Base-by-base conservation (phyloP, 2,797 vertebrate genomes). In the Artibeus jamaicensis region DNA sequence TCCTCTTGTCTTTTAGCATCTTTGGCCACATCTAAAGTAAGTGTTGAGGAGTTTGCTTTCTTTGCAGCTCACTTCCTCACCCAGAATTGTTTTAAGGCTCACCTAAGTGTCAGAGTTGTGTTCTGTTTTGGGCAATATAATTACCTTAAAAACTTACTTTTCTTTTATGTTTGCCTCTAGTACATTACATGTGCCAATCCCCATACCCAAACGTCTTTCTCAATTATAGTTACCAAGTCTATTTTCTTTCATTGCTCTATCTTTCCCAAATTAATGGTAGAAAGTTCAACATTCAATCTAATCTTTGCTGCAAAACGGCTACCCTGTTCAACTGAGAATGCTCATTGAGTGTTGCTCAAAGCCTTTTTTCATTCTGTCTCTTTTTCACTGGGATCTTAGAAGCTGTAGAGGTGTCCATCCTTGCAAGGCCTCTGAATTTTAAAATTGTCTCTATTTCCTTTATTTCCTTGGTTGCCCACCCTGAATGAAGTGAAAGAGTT, bases 391-490 rank as follows among this genome's bases (percentile, higher is more conserved):
- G 18, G 76, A 18, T 39, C 29, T 95, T 85, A 82, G 48, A 86
- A 78, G 18, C 16, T 55, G 0, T 39, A 94, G 46, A 15, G 11
- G 26, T 94, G 86, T 88, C n/a, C 62, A 95, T 57, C 32, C 11
- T 46, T 94, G 39, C 18, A 84, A 78, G 18, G 6, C 29, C 37
- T 91, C 71, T 89, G 21, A 74, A 89, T 93, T 94, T 91, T 86
- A 65, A 67, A 53, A 62, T 26, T 71, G 46, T 44, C 21, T 76
- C 37, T 88, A 16, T 48, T 48, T 78, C 18, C 15, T 48, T 65
- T 24, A 39, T 65, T 77, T 37, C 34, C 6, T 83, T 21, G 74
- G 7, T 67, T 86, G 68, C 37, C 24, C 34, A 53, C 9, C 21
- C 46, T 93, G n/a, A 78, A 79, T 55, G 22, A 90, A 65, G 44